These are phyloP conservation scores for Pelusios castaneus DNA, from an alignment of 2,113 vertebrate species.

Conservation along the genomic window DNA sequence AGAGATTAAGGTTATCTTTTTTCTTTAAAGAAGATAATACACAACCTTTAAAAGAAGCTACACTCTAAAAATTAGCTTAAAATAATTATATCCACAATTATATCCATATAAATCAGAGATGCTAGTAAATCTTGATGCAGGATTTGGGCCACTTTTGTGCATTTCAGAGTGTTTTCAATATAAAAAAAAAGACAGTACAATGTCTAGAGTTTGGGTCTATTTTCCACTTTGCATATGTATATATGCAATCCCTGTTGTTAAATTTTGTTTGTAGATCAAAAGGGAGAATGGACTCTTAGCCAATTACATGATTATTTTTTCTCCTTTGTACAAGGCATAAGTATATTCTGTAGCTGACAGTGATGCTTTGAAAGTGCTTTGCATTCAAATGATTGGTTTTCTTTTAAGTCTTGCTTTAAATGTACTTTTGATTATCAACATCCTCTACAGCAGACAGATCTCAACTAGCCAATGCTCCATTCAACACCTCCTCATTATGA, in stretches of 20 bases:
- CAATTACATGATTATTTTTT: accelerated
- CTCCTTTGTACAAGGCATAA: background rate
- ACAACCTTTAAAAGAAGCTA: background rate
- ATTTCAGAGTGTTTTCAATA: accelerated
- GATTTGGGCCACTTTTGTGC: accelerated
- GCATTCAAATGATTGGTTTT: background rate
- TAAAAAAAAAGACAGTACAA: accelerated
- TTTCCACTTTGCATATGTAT: accelerated
- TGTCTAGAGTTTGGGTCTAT: accelerated
- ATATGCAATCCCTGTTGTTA: accelerated
- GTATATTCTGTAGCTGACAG: background rate
- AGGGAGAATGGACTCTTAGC: accelerated
- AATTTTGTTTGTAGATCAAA: background rate
- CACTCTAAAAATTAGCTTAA: background rate
- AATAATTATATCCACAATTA: accelerated
- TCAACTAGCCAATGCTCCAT: accelerated
- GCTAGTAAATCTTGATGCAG: accelerated
- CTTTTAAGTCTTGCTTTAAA: slow-evolving; percentile 4
- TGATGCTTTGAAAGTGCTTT: background rate
- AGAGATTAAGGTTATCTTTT: slow-evolving; percentile 72
- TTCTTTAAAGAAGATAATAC: background rate
- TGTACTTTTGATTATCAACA: background rate
- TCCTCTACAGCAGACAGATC: background rate
- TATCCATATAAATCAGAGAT: background rate
- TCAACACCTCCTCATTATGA: background rate